A percentile compares a stretch with the other conserved stretches of the same genome.
phyloP scores from a whole-genome alignment of 2,888 invertebrate species.

The Zaprionus bogoriensis region DNA sequence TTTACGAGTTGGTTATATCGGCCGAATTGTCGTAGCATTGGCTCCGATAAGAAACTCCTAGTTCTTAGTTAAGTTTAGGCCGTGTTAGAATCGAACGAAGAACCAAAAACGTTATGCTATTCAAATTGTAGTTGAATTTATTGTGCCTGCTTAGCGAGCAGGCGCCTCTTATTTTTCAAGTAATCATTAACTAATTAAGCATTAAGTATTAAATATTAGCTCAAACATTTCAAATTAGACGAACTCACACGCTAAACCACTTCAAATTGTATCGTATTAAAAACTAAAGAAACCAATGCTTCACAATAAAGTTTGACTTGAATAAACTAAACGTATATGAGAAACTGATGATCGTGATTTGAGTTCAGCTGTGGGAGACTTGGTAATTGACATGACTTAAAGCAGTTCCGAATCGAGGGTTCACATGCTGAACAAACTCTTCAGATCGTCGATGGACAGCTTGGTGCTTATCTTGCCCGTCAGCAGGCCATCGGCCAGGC shows the following conservation, averaged over 20 bases:
- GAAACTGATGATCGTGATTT: conserved; percentile 37
- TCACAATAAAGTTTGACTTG: conserved; percentile 39
- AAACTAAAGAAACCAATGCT: conserved; percentile 37
- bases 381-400: not conserved
- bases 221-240: conserved; percentile 31
- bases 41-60: conserved; percentile 27
- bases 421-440: conserved; percentile 87
- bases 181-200: conserved; percentile 15
- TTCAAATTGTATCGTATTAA: conserved; percentile 53
- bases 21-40: conserved; percentile 16
- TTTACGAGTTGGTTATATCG: not conserved
- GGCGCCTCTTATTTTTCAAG: conserved; percentile 5
- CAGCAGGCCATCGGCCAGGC: conserved; percentile 90
- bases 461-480: conserved; percentile 89
- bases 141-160: conserved; percentile 37
- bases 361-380: not conserved
- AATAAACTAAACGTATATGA: conserved; percentile 31
- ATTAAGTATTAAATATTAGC: conserved; percentile 26
- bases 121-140: conserved; percentile 67
- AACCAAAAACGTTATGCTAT: conserved; percentile 75
- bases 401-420: not conserved
- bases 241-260: conserved; percentile 33
- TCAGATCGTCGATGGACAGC: conserved; percentile 91
- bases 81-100: conserved; percentile 39
- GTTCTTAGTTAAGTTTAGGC: conserved; percentile 24